Conservation (phyloP, 1,140 invertebrate genomes). For the Sitophilus oryzae region DNA sequence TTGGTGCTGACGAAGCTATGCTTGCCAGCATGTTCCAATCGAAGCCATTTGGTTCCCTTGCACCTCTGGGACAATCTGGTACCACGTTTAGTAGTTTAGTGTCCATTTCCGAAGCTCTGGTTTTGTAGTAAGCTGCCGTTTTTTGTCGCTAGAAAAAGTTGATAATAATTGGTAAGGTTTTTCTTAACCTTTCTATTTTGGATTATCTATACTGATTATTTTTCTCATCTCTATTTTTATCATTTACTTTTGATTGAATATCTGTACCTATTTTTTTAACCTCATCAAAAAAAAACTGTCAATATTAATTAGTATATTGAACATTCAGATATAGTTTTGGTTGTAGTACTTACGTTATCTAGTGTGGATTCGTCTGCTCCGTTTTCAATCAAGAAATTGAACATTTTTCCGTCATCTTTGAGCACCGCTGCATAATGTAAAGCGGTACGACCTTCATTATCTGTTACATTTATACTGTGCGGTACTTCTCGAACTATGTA, state of each 20-base stretch:
- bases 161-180: too few species aligned
- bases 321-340: not conserved
- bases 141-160: constrained; percentile 68
- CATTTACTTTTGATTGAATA: too few species aligned
- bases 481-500: constrained; percentile 68
- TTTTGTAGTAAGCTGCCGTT: constrained; percentile 70
- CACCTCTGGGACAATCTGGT: constrained; percentile 72
- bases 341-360: constrained; percentile 65
- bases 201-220: too few species aligned
- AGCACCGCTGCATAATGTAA: constrained; percentile 82
- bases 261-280: too few species aligned
- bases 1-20: constrained; percentile 41
- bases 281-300: too few species aligned
- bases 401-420: constrained; percentile 65
- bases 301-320: not conserved
- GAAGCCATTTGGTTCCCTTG: constrained; percentile 44
- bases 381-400: constrained; percentile 63
- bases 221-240: too few species aligned
- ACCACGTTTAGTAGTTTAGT: constrained; percentile 58
- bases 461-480: constrained; percentile 58
- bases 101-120: constrained; percentile 68
- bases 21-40: constrained; percentile 65
- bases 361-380: constrained; percentile 73
- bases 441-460: constrained; percentile 81
- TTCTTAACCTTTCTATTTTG: too few species aligned